Base-by-base conservation (phyloP, 2,113 vertebrate species). In the Microtus pennsylvanicus region DNA sequence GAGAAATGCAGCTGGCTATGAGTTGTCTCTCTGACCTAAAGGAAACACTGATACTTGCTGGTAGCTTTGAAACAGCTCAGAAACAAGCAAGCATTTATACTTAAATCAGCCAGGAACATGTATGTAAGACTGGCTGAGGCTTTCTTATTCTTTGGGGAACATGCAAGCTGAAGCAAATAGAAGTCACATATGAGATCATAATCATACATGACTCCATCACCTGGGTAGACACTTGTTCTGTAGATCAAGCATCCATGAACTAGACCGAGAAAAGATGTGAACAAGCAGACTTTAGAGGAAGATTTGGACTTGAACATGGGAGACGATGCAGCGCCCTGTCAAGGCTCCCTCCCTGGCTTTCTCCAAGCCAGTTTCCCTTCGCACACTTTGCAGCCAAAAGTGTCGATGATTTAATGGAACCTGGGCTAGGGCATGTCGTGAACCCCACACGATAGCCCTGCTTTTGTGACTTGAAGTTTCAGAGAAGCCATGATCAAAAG, bases 401-500 rank as follows among this genome's bases (percentile, higher is more conserved):
- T 92, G 50, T 70, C 61, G 35, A 78, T 42, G 22, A 80, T 75
- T 77, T 93, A 61, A 33, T 89, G 7, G 14, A 67, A 81, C 52
- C 67, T 11, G 45, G 76, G 42, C 55, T 47, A 82, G 78, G 61
- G 22, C 52, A 61, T 28, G 13, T 74, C 26, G 0, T 81, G 52
- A 67, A 74, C 76, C 58, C 58, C 47, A 88, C 22, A 19, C 17
- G 26, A 12, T 72, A 55, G 22, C 78, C 58, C 70, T 77, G n/a
- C 42, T 89, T 89, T 87, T 3, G 6, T 86, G 97, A 95, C 72
- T 58, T 75, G 52, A 90, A 24, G 28, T 88, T 58, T 93, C 91
- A 92, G 91, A 95, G 78, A 65, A 82, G 21, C 42, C 38, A 30
- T 45, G 58, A 61, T 52, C 5, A 67, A 67, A 70, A 61, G 10